phyloP scores from a whole-genome alignment of 2,113 vertebrate species.

The Laterallus jamaicensis region DNA sequence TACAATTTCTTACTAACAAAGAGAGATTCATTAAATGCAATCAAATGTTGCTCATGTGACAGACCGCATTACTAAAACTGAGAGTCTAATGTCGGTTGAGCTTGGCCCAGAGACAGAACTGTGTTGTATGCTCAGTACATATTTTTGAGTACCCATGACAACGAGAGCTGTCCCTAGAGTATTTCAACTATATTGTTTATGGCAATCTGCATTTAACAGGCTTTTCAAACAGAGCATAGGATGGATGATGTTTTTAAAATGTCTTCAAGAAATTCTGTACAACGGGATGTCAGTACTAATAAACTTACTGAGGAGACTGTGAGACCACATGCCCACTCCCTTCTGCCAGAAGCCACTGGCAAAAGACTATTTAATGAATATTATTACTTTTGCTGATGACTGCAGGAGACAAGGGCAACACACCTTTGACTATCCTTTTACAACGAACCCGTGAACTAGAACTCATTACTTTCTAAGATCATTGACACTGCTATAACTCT shows the following conservation, averaged over 20 bases:
- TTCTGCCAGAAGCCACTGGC: not conserved
- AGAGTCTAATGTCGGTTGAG: not conserved
- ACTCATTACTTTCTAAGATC: not conserved
- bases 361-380: not conserved
- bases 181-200: not conserved
- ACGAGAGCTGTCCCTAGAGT: not conserved
- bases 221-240: not conserved
- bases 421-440: not conserved
- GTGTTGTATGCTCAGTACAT: not conserved
- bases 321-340: not conserved
- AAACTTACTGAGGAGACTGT: not conserved
- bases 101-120: not conserved
- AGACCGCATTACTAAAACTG: not conserved
- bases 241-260: not conserved
- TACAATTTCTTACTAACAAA: slow-evolving; percentile 28
- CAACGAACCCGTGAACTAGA: not conserved
- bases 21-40: not conserved
- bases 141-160: not conserved
- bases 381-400: not conserved
- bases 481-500: not conserved
- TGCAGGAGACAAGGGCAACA: not conserved
- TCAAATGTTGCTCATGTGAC: not conserved
- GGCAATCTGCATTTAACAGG: not conserved
- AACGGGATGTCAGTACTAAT: not conserved
- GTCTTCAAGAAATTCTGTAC: not conserved